Base-by-base conservation (phyloP, 2,888 invertebrate species). In the Eledona agricola region DNA sequence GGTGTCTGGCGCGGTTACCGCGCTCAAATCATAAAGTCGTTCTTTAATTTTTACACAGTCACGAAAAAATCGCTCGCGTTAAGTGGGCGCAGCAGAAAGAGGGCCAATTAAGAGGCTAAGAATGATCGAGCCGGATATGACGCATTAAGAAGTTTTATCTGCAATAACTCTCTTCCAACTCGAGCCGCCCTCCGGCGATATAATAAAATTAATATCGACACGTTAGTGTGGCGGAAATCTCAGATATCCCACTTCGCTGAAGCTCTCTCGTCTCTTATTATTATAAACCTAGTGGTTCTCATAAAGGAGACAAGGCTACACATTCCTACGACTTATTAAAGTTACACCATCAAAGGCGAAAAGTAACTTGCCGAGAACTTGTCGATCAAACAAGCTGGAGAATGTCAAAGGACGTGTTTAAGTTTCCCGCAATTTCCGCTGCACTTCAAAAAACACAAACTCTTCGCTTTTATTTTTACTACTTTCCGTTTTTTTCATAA, bases 81-180 rank as follows among this genome's bases (percentile, higher is more conserved):
- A 1, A 25, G 3, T n/a, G n/a, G n/a, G n/a, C n/a, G n/a, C n/a
- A n/a, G n/a, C n/a, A 47, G 42, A 37, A 35, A 35, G 54, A 19
- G 32, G 23, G 47, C 42, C 43, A 49, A 54, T 49, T 54, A 54
- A 54, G 54, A 54, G 54, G 37, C 37, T 54, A 43, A 37, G 16
- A 43, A 40, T 49, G 42, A 53, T 53, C 47, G 42, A 16, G 40
- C 35, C 49, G 42, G 47, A 47, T 53, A 53, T 53, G 40, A 46
- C 23, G 45, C 45, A 51, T 51, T 51, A 45, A 37, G 45, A 32
- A 51, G 37, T 51, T 47, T 52, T 53, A 53, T 53, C 47, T 47
- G 34, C 40, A 46, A 47, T 53, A 53, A 47, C 37, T 34, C 31
- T 25, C 13, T 34, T 11, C 10, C 23, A 40, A 28, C 37, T 47